phyloP scores from a whole-genome alignment of 2,888 invertebrate species.

The Eudasyphora cyanicolor region DNA sequence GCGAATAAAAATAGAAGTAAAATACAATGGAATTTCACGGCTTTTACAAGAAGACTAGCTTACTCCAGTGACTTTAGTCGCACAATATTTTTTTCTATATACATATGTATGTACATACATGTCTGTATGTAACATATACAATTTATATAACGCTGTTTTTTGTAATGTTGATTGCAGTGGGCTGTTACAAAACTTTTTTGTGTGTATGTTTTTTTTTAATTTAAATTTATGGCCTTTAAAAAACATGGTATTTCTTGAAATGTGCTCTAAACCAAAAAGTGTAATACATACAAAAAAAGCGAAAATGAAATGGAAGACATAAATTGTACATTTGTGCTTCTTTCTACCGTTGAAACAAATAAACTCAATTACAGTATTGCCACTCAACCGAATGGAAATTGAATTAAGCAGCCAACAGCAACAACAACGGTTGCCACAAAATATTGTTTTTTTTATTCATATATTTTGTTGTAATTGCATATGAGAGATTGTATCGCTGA shows the following conservation, averaged over 20 bases:
- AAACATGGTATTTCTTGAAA: neutral
- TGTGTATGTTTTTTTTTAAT: constrained; percentile 39
- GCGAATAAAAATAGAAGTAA: constrained; percentile 37
- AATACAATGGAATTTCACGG: neutral
- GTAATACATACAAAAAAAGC: neutral
- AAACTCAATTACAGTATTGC: constrained; percentile 32
- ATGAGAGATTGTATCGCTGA: neutral
- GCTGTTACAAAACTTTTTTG: constrained; percentile 52
- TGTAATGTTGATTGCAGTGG: constrained; percentile 55
- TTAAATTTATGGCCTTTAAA: constrained; percentile 60
- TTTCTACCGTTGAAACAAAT: neutral
- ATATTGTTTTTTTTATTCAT: neutral
- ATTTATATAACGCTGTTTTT: neutral
- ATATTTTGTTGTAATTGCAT: neutral
- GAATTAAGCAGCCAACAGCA: constrained; percentile 20
- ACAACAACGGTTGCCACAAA: constrained; percentile 36
- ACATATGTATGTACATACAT: too few species aligned
- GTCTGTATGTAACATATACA: too few species aligned
- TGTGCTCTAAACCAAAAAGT: neutral
- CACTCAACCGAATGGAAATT: constrained; percentile 22
- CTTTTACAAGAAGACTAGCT: neutral
- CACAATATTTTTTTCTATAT: neutral
- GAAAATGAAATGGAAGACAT: constrained; percentile 28
- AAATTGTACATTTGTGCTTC: constrained; percentile 23
- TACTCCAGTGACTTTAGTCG: neutral